A percentile compares a stretch with the other conserved stretches of the same genome.
Conservation (phyloP, 2,797 vertebrate genomes). For the Hippopotamyrus pictus region DNA sequence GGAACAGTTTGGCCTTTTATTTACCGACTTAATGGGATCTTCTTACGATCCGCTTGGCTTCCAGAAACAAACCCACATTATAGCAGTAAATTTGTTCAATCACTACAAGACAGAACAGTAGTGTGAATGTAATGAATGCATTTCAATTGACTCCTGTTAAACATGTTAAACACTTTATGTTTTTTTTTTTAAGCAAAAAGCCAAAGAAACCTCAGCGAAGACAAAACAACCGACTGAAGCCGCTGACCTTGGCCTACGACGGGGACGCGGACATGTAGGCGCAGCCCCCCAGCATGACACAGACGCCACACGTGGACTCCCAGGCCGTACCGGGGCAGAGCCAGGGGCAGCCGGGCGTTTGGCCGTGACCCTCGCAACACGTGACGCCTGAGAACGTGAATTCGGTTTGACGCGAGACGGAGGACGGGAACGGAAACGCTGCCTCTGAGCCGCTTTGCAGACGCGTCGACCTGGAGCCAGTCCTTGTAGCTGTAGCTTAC, state of each 20-base stretch:
- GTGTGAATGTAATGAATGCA: background rate
- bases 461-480: constrained; percentile 20
- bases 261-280: constrained; percentile 92
- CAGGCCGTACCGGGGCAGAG: background rate
- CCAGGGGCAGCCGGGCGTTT: background rate
- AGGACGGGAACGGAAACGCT: constrained; percentile 29
- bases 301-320: constrained; percentile 84
- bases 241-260: constrained; percentile 93
- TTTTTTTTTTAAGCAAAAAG: constrained; percentile 79
- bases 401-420: constrained; percentile 20
- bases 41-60: background rate
- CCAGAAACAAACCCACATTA: background rate
- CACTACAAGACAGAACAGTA: background rate
- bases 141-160: background rate
- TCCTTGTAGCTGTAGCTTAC: constrained; percentile 44
- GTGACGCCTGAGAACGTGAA: constrained; percentile 10
- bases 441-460: background rate
- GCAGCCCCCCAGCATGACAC: constrained; percentile 82
- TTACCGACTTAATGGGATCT: background rate
- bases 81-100: background rate
- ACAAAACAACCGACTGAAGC: constrained; percentile 96
- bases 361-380: background rate
- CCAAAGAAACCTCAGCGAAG: constrained; percentile 96
- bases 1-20: background rate
- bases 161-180: background rate